Evolutionary conservation across 2,113 vertebrate species (phyloP).

Genomic region (Clarias magur): DNA sequence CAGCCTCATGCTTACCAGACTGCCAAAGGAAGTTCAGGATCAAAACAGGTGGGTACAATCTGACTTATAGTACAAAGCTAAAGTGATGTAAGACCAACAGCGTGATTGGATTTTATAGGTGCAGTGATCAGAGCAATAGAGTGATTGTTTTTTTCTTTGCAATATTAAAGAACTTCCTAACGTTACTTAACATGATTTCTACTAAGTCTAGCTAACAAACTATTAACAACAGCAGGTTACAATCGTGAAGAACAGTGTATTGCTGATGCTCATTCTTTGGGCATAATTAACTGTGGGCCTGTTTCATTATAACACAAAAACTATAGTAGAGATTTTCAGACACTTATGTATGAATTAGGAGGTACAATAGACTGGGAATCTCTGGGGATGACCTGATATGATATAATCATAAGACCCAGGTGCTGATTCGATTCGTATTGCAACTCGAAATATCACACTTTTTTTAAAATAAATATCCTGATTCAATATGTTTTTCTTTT

Average conservation of each 20-base stretch:
- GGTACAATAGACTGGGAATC: no score
- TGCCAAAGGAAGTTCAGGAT: background rate
- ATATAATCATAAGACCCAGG: no score
- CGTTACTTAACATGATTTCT: background rate
- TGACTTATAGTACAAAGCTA: background rate
- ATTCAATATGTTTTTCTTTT: no score
- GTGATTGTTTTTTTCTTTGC: background rate
- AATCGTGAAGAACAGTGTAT: background rate
- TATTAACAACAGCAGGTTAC: background rate
- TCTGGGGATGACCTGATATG: no score
- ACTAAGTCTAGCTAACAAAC: background rate
- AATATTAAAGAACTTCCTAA: background rate
- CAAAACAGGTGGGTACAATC: background rate
- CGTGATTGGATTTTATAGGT: background rate
- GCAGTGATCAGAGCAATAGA: background rate
- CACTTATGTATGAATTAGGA: background rate
- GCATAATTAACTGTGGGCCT: background rate
- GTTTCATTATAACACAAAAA: background rate
- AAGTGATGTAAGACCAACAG: background rate
- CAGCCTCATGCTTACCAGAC: background rate
- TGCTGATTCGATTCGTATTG: no score
- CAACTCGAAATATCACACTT: no score
- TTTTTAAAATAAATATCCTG: no score
- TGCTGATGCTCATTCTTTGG: background rate
- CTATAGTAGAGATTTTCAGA: background rate